A percentile compares a stretch with the other conserved stretches of the same genome.
phyloP scores from a whole-genome alignment of 2,113 vertebrate genomes.

The Phalacrocorax brasilianus region DNA sequence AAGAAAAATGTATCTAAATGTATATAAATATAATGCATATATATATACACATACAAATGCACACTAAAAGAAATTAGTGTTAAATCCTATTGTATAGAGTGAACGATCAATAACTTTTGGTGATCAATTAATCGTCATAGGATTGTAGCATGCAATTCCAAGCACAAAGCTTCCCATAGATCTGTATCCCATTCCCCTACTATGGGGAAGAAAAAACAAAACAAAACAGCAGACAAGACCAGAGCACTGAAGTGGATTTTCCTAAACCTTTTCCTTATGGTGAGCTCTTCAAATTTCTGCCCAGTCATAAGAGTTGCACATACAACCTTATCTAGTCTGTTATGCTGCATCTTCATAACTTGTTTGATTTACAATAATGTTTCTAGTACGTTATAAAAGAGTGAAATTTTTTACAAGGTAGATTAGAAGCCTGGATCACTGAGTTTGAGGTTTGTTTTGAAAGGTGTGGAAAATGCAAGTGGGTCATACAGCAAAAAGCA shows the following conservation, averaged over 20 bases:
- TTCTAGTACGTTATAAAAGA: not conserved
- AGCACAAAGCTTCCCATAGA: not conserved
- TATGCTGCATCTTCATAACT: accelerated
- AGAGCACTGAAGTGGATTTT: not conserved
- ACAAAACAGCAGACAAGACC: not conserved
- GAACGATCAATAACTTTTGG: not conserved
- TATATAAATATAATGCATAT: not conserved
- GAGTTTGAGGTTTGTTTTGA: not conserved
- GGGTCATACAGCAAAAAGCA: not conserved
- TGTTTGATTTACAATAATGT: not conserved
- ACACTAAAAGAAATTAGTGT: not conserved
- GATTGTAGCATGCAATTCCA: not conserved
- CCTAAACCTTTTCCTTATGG: not conserved
- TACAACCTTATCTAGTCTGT: not conserved
- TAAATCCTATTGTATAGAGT: not conserved
- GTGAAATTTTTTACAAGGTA: not conserved
- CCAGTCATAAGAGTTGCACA: not conserved
- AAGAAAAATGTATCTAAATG: not conserved
- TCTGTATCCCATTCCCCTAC: not conserved
- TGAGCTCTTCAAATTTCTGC: not conserved
- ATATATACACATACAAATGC: not conserved
- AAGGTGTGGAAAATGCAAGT: not conserved
- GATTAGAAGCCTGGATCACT: not conserved
- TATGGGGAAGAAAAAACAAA: not conserved
- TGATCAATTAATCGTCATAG: not conserved